Evolutionary conservation across 2,888 invertebrate genomes (phyloP).

Genomic region (Philaethria dido): DNA sequence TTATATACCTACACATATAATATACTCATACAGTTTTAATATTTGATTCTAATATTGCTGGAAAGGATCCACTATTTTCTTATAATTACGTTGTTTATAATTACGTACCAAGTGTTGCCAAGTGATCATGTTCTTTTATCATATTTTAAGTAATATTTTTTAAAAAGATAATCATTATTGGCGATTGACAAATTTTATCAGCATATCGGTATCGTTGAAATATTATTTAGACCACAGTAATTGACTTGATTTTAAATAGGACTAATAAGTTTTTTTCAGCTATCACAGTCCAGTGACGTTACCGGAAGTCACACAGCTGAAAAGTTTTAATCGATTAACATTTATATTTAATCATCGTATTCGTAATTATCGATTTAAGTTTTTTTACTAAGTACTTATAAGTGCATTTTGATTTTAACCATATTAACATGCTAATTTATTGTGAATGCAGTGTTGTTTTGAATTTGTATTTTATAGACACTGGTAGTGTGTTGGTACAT

Average conservation of each 20-base stretch:
- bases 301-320: constrained; percentile 50
- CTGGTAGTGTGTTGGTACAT: constrained; percentile 69
- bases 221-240: constrained; percentile 59
- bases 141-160: constrained; percentile 75
- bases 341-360: constrained; percentile 64
- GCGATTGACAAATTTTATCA: constrained; percentile 53
- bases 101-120: constrained; percentile 49
- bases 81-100: constrained; percentile 48
- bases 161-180: constrained; percentile 51
- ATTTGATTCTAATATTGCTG: constrained; percentile 63
- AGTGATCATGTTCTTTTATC: constrained; percentile 57
- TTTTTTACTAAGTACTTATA: constrained; percentile 51
- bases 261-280: constrained; percentile 52
- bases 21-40: constrained; percentile 65
- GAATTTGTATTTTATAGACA: constrained; percentile 53
- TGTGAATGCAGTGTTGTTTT: constrained; percentile 64
- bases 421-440: constrained; percentile 78
- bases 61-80: constrained; percentile 38
- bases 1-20: constrained; percentile 50
- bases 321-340: constrained; percentile 79
- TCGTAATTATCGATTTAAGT: constrained; percentile 66
- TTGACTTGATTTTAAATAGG: constrained; percentile 76
- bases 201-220: constrained; percentile 58
- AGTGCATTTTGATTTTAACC: constrained; percentile 81
- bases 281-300: constrained; percentile 28